These are phyloP conservation scores for Styela clava DNA, from an alignment of 23 tunicate species.

Conservation along the genomic window DNA sequence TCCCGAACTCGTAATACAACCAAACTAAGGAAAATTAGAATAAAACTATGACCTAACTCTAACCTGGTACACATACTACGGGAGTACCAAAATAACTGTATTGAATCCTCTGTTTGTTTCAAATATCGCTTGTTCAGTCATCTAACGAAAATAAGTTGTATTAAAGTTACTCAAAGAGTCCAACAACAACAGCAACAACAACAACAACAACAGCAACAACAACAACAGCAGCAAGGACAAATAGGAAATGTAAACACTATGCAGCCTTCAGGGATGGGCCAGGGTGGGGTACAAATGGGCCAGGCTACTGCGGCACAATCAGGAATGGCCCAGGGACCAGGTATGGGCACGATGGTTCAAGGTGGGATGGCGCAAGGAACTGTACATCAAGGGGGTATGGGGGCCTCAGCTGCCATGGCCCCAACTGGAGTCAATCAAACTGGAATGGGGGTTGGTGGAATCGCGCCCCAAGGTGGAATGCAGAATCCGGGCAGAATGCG, in stretches of 20 bases:
- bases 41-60: too few species aligned
- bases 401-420: neutral
- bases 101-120: too few species aligned
- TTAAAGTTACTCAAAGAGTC: too few species aligned
- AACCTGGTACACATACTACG: too few species aligned
- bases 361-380: neutral
- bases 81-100: too few species aligned
- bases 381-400: neutral
- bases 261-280: neutral
- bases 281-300: neutral
- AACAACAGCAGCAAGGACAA: neutral
- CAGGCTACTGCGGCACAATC: neutral
- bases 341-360: too few species aligned
- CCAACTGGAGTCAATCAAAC: neutral
- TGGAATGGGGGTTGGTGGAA: neutral
- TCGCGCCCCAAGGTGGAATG: neutral
- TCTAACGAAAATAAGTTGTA: too few species aligned
- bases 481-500: neutral
- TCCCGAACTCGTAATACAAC: too few species aligned
- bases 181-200: slow-evolving; percentile 29
- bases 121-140: too few species aligned
- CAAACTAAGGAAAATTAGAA: too few species aligned
- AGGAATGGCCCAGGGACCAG: neutral
- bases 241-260: neutral
- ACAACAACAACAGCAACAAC: slow-evolving; percentile 35